Base-by-base conservation (phyloP, 2,888 invertebrate genomes). In the Phymatocera aterrima region DNA sequence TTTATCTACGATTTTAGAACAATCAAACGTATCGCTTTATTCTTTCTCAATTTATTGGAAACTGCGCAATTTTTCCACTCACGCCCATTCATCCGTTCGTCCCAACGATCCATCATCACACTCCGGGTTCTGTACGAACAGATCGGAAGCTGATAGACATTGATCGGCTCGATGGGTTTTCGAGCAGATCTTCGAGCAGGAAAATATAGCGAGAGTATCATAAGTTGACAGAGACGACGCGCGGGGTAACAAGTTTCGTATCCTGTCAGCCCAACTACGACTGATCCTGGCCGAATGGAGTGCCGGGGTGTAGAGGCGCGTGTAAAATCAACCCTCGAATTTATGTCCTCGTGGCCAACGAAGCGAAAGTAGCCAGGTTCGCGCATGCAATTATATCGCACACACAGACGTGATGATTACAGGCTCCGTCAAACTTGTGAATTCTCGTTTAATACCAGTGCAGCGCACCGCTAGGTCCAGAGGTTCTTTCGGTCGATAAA, bases 91-190 rank as follows among this genome's bases (percentile, higher is more conserved):
- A 10, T 5, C 37, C 28, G 37, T 64, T 18, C n/a, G 37, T 37
- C 21, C n/a, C 61, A 10, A 37, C 37, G n/a, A 37, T 37, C 10
- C 15, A n/a, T n/a, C 18, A 37, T 64, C 24, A 64, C 12, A 18
- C 18, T 1, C 21, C 18, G 15, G 8, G n/a, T 8, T 64, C 10
- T 64, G 61, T 37, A 18, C 34, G 61, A 24, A 37, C 61, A 18
- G 18, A 64, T 64, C 37, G 18, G 61, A 64, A 64, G 24, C 34
- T 64, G 61, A 64, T 64, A 64, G 37, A 64, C 34, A 37, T 18
- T 64, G 34, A 64, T 64, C 61, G 61, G n/a, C 34, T n/a, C 61
- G 61, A 18, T 34, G 34, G 34, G 34, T 37, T 18, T 10, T 64
- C 8, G 4, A 64, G 34, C 18, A 18, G 34, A n/a, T 37, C 37